Conservation (phyloP, 2,888 invertebrate genomes). For the Platynereis dumerilii region DNA sequence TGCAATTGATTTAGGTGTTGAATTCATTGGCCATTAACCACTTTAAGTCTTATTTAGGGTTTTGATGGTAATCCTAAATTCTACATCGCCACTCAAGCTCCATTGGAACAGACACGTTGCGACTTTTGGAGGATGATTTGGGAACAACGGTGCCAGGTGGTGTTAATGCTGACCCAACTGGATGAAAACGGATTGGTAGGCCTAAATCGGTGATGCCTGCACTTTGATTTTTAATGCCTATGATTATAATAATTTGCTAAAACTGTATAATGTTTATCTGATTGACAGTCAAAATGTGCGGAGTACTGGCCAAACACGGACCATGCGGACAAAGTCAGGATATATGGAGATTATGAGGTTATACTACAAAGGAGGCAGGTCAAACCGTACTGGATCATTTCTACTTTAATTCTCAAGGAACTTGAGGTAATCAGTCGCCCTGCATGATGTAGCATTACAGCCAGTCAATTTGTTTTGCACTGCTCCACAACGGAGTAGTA, state of each 20-base stretch:
- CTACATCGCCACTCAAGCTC: constrained; percentile 92
- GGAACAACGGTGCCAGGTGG: constrained; percentile 88
- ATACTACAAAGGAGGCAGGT: constrained; percentile 88
- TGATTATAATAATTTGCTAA: too few relatives aligned
- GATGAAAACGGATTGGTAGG: constrained; percentile 85
- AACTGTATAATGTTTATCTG: too few relatives aligned
- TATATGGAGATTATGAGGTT: constrained; percentile 87
- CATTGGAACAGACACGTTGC: constrained; percentile 78
- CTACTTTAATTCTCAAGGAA: constrained; percentile 79
- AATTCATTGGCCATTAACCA: too few relatives aligned
- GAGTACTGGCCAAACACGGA: constrained; percentile 92
- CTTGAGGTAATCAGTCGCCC: constrained; percentile 48
- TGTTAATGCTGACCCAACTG: constrained; percentile 89
- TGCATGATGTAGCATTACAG: too few relatives aligned
- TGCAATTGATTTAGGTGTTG: too few relatives aligned
- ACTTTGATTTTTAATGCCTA: too few relatives aligned
- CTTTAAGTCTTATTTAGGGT: constrained; percentile 78
- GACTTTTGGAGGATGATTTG: constrained; percentile 98
- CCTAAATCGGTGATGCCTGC: too few relatives aligned
- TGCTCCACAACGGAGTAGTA: too few relatives aligned
- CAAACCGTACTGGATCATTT: constrained; percentile 83
- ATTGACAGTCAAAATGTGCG: constrained; percentile 79
- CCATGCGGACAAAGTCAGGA: constrained; percentile 85
- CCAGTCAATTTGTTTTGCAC: too few relatives aligned
- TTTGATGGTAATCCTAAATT: constrained; percentile 82